Evolutionary conservation across 2,888 invertebrate genomes (phyloP), one percentile per base, ranked within the genome.

Genomic region (Spodoptera littoralis): DNA sequence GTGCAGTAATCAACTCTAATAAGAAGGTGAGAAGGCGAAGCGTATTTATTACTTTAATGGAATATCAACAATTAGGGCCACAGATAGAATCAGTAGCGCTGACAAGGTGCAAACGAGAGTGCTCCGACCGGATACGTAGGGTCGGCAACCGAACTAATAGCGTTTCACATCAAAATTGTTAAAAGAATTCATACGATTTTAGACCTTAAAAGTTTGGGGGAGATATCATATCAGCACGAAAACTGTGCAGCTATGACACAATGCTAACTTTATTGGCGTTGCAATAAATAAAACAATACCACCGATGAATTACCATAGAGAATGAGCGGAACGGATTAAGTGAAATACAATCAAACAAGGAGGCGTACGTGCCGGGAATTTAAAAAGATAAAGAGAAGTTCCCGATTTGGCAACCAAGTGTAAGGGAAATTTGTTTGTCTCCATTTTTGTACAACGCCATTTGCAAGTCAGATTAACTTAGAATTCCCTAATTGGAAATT

Each of bases 91-190:
- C 94, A 85, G 91, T 88, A 88, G 91, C 89, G 92, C 93, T 93
- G 94, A 93, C 94, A 94, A 93, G 93, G 92, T 94, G 94, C 92
- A 94, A 94, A 93, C 93, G 92, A 92, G 93, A 92, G 90, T 92
- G 88, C 85, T 83, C 82, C 78, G 80, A 89, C 93, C 92, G 93
- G 93, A 93, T 90, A 87, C 88, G 86, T 86, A 85, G 86, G 86
- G 83, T 76, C 79, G 73, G 77, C 78, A 72, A 46, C 62, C 74
- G 52, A 77, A 78, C 84, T 81, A 82, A 72, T 62, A 68, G 52
- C 60, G 64, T 78, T 80, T 74, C 76, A 79, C 58, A 60, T 72
- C 79, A 81, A 80, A 81, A 75, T 36, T 60, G 53, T 64, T 65
- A 66, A 59, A 71, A 41, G 9, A 63, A 45, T 69, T 65, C 73